Evolutionary conservation across 2,797 vertebrate species (phyloP), one percentile per base, ranked within the genome.

Genomic region (Atherinosoma microstoma): DNA sequence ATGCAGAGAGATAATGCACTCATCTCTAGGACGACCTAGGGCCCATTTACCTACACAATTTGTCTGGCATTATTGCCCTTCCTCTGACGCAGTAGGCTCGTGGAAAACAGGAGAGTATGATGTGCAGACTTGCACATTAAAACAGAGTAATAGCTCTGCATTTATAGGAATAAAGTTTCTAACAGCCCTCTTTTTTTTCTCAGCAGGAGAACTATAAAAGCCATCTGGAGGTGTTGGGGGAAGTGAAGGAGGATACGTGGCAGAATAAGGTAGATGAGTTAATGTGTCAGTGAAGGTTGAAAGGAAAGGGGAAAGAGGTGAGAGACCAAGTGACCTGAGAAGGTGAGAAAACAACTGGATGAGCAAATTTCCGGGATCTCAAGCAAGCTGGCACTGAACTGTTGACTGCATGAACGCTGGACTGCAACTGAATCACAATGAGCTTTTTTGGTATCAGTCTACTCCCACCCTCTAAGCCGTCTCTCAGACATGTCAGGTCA

Each of bases 61-160:
- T 92, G 82, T 91, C 83, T 88, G 90, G 91, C 88, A 92, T 93
- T 92, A 93, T 88, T 85, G 82, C 83, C 86, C 84, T 92, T 91
- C 87, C 87, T 88, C 83, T 85, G 89, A 92, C 59, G 73, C 88
- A 74, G 58, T 62, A 74, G 73, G 79, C 82, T 84, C n/a, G 82
- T 86, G 84, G 88, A 86, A 89, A 90, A 90, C 79, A 83, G 27
- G 9, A 84, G 80, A 73, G 79, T 79, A 81, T 75, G 89, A 86
- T 85, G 88, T 85, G 85, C 79, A 87, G 85, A 84, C 75, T 74
- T 80, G 83, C 84, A 88, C 86, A 91, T 89, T 92, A 91, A 91
- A 89, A 84, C 82, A 83, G 86, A 90, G 82, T 92, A 91, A 92
- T 87, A 78, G 87, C 82, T 87, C 73, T 61, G 80, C 86, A 84